Base-by-base conservation (phyloP, 2,888 invertebrate genomes). In the Amphipyra tragopoginis region DNA sequence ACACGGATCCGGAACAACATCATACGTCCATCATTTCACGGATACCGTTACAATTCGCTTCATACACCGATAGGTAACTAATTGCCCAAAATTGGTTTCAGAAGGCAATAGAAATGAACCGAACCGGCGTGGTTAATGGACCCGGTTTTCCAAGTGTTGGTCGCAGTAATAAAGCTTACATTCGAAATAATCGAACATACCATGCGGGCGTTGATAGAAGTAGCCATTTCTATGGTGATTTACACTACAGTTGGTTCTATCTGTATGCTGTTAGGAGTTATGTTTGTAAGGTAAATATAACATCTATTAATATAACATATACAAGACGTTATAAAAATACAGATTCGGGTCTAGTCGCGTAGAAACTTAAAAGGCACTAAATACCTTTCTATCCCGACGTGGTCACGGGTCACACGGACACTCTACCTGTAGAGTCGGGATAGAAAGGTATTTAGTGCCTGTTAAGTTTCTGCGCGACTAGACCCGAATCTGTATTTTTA, bases 161-260 rank as follows among this genome's bases (percentile, higher is more conserved):
- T 48, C 1, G 40, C 42, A 10, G 21, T 83, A 33, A 44, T 74
- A 5, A 69, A 56, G 14, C 26, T 81, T 6, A 64, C 62, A n/a
- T 62, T 47, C 57, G 76, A 81, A 21, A 86, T 89, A 45, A 75
- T 89, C 34, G 80, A 85, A 52, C 81, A 45, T 4, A 71, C 79
- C 1, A 67, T 89, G 45, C 76, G 83, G 13, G 82, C 82, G 0
- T 33, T 85, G 29, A 43, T 89, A 26, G 71, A 77, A 13, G 39
- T 64, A 1, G 13, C 53, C 2, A 10, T 71, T 1, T 15, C 39
- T 8, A 7, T 70, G 13, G 50, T 43, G 5, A 7, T 33, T 4
- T 65, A 44, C 36, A 9, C 48, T 15, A 4, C 60, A 0, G 1
- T 60, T 1, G 33, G 43, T 5, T 11, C 45, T 2, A 29, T 47